Evolutionary conservation across 2,113 vertebrate genomes (phyloP), one percentile per base, ranked within the genome.

Genomic region (Ictalurus furcatus): DNA sequence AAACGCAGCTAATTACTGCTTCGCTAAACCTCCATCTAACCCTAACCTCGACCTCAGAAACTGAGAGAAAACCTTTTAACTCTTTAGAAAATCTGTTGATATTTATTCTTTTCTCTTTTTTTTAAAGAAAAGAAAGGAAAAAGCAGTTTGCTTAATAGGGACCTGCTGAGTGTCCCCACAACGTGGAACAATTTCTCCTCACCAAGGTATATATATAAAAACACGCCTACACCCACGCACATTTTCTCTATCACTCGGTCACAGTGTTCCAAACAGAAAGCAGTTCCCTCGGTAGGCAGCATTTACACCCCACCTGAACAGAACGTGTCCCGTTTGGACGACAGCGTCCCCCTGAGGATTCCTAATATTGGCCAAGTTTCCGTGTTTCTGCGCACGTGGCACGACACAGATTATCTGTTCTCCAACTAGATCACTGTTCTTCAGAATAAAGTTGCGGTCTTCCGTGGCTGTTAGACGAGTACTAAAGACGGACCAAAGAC

Each of bases 401-500:
- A 80, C 80, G 86, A 80, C 85, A 88, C 67, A 88, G 76, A 90
- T 88, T 86, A 82, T 54, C 59, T 56, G 80, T 90, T 84, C 78
- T 79, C 61, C 37, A n/a, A 86, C 67, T 90, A 61, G 87, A 85
- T 81, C 79, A 58, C 52, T 48, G 61, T 67, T 44, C 86, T 84
- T 58, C 23, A 37, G 16, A 67, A 40, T 52, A 80, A 80, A 81
- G 73, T 30, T n/a, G 40, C 13, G 56, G 30, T 65, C n/a, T 37
- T 56, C 28, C 82, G 28, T 44, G 34, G 37, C 13, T 54, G 44
- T 6, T 54, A 14, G 5, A n/a, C 19, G 21, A 25, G 21, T 5
- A 14, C 73, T 76, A 23, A 34, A 19, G 30, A 37, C n/a, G 69
- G 7, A 1, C 7, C 21, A 21, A 11, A 74, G 34, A 21, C 25